Evolutionary conservation across 2,797 vertebrate species (phyloP).

Genomic region (Buceros bicornis): DNA sequence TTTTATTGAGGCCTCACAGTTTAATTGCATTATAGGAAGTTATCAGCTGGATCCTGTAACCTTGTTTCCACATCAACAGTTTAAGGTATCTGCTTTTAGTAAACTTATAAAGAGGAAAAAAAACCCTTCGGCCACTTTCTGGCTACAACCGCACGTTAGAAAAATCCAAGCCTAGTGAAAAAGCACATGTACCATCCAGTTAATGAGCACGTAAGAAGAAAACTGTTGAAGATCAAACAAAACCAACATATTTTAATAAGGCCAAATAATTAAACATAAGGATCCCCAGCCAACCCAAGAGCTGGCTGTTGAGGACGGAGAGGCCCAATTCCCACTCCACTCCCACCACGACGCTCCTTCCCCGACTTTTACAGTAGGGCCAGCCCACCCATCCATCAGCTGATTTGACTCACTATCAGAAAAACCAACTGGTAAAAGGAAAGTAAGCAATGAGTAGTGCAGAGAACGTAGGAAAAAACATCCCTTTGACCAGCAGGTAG

Average conservation of each 20-base stretch:
- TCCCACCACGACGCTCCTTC: neutral
- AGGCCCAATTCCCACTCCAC: neutral
- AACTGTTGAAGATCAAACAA: neutral
- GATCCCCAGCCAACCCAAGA: neutral
- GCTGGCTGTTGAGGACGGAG: accelerated
- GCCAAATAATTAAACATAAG: neutral
- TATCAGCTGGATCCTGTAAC: neutral
- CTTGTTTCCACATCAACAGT: neutral
- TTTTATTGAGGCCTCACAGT: neutral
- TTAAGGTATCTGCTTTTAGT: neutral
- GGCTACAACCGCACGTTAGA: neutral
- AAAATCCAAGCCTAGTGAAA: neutral
- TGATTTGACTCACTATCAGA: neutral
- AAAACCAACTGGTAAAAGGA: neutral
- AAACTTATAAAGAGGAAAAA: neutral
- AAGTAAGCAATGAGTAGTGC: neutral
- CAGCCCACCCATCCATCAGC: neutral
- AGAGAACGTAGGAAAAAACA: neutral
- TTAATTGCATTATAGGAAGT: neutral
- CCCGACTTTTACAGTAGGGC: accelerated
- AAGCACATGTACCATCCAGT: neutral
- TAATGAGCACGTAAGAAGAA: neutral
- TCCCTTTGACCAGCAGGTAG: neutral
- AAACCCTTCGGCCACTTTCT: neutral
- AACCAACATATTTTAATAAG: neutral